phyloP scores from a whole-genome alignment of 2,797 vertebrate species.

The Sardinella longiceps region DNA sequence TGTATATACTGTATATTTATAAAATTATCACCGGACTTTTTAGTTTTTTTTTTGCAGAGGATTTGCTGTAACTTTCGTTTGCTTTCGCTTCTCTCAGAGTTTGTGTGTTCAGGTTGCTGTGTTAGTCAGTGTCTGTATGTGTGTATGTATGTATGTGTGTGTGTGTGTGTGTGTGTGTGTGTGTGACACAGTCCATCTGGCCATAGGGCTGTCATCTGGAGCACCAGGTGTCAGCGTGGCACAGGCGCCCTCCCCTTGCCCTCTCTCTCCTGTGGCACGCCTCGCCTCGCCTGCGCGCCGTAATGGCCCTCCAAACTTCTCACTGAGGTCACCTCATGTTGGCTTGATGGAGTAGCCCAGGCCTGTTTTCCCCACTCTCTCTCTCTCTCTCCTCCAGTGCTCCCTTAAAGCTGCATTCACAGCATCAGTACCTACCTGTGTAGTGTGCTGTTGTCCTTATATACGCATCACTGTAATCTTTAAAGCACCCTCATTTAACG shows the following conservation, averaged over 20 bases:
- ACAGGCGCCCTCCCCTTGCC: conserved; percentile 52
- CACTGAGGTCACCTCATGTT: conserved; percentile 58
- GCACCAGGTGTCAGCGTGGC: conserved; percentile 78
- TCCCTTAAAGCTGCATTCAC: background rate
- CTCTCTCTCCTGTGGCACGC: conserved; percentile 45
- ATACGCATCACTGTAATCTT: background rate
- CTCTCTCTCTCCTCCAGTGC: background rate
- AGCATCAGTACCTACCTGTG: background rate
- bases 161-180: conserved; percentile 58
- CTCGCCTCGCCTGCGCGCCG: conserved; percentile 46
- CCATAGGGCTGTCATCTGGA: conserved; percentile 78
- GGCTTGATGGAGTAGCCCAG: conserved; percentile 14
- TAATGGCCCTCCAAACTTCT: conserved; percentile 68
- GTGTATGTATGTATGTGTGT: conserved; percentile 35
- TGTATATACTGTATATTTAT: too few species aligned
- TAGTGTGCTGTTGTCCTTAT: too few species aligned
- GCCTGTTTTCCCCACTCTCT: background rate
- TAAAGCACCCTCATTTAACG: background rate
- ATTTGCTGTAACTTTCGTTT: background rate
- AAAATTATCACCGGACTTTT: background rate
- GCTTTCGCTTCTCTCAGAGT: background rate
- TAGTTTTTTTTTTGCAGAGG: background rate
- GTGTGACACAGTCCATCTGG: conserved; percentile 76
- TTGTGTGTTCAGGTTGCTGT: background rate
- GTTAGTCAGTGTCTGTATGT: conserved; percentile 10